phyloP scores from a whole-genome alignment of 2,113 vertebrate genomes.

The Natator depressus region DNA sequence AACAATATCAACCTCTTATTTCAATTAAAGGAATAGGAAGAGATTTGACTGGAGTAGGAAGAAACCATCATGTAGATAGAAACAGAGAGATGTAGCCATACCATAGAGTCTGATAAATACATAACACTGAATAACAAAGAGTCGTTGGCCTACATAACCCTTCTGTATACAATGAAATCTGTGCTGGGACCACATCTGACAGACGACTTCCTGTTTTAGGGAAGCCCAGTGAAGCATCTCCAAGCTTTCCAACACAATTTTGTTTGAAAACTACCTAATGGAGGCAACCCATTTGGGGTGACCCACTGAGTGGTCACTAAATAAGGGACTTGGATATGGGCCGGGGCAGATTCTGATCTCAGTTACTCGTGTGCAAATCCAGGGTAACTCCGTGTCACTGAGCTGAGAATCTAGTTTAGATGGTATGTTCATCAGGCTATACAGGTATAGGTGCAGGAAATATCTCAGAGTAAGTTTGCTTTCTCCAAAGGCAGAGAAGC shows the following conservation, averaged over 20 bases:
- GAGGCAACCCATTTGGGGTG: constrained; percentile 25
- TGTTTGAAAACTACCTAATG: constrained; percentile 35
- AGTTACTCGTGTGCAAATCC: constrained; percentile 43
- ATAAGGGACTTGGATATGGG: background rate
- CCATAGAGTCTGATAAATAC: background rate
- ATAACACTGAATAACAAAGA: background rate
- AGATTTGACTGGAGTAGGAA: background rate
- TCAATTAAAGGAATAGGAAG: background rate
- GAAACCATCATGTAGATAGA: background rate
- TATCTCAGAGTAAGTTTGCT: background rate
- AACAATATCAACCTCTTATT: background rate
- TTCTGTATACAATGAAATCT: background rate
- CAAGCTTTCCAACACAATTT: background rate
- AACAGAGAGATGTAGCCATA: background rate
- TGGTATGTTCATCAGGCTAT: constrained; percentile 53
- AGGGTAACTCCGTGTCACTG: constrained; percentile 6
- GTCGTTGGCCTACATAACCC: background rate
- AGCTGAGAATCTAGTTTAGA: constrained; percentile 19
- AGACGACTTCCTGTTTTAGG: background rate
- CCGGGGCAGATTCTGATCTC: constrained; percentile 10
- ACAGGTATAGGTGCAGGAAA: constrained; percentile 22
- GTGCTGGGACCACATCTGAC: background rate
- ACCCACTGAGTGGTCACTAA: constrained; percentile 39
- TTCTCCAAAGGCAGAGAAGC: background rate
- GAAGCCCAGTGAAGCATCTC: background rate